These are phyloP conservation scores for Leptinotarsa tumamoca DNA, from an alignment of 2,888 invertebrate species.

Conservation along the genomic window DNA sequence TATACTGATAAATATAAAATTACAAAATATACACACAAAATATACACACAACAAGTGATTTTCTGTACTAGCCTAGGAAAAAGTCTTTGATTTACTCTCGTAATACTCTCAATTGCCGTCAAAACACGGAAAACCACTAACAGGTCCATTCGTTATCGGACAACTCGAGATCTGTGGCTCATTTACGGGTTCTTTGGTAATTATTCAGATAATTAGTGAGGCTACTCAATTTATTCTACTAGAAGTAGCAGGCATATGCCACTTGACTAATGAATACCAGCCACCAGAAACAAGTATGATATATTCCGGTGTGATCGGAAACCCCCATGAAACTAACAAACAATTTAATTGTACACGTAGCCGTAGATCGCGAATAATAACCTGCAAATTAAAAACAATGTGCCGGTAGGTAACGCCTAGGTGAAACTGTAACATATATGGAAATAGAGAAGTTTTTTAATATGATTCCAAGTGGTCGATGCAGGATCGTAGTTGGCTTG, in stretches of 20 bases:
- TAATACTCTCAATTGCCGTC: neutral
- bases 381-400: constrained; percentile 25
- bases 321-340: constrained; percentile 35
- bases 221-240: constrained; percentile 3
- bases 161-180: neutral
- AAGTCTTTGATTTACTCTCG: neutral
- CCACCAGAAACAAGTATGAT: constrained; percentile 32
- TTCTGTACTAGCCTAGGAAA: too few species aligned
- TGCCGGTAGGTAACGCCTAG: constrained; percentile 26
- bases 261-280: constrained; percentile 33
- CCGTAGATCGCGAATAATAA: constrained; percentile 18
- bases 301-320: constrained; percentile 30
- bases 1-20: too few species aligned
- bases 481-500: neutral
- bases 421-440: constrained; percentile 17
- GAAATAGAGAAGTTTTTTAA: constrained; percentile 11
- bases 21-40: too few species aligned
- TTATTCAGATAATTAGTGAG: constrained; percentile 13
- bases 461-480: neutral
- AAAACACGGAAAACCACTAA: constrained; percentile 7
- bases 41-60: too few species aligned
- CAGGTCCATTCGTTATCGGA: constrained; percentile 5
- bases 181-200: neutral
- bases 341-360: constrained; percentile 15
- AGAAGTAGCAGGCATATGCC: constrained; percentile 18